phyloP scores from a whole-genome alignment of 2,888 invertebrate genomes.

The Hololepta plana region DNA sequence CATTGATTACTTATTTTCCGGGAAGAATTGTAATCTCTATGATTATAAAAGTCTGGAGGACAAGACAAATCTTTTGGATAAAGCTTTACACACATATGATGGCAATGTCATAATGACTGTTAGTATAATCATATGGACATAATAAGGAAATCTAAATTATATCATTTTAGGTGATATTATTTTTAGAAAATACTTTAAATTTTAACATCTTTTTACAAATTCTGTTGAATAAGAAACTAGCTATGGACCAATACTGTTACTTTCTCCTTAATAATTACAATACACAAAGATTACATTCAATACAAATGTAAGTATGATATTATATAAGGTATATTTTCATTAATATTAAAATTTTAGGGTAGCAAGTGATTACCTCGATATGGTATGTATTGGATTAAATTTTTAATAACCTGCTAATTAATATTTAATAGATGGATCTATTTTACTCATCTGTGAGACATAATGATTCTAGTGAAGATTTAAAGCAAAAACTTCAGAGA shows the following conservation, averaged over 20 bases:
- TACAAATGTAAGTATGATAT: too few species aligned
- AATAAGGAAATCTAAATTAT: neutral
- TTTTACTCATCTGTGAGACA: constrained; percentile 19
- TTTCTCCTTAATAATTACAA: constrained; percentile 5
- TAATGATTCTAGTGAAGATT: too few species aligned
- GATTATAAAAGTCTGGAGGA: constrained; percentile 32
- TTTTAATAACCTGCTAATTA: constrained; percentile 5
- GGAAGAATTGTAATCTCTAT: too few species aligned
- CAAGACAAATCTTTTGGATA: constrained; percentile 53
- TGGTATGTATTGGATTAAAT: constrained; percentile 14
- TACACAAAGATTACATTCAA: too few species aligned
- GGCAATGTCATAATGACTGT: constrained; percentile 52
- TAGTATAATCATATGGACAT: neutral
- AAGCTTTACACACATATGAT: constrained; percentile 49
- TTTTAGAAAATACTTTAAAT: constrained; percentile 55
- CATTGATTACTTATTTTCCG: too few species aligned
- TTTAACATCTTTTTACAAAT: constrained; percentile 48
- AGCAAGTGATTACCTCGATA: constrained; percentile 16
- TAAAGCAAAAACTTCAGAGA: too few species aligned
- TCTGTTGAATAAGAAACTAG: constrained; percentile 59
- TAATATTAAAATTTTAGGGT: constrained; percentile 18
- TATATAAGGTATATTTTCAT: too few species aligned
- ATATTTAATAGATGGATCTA: constrained; percentile 16
- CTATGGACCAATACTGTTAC: constrained; percentile 30
- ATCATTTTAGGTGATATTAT: constrained; percentile 47